Conservation (phyloP, 2,888 invertebrate species). For the Heliconius erato region DNA sequence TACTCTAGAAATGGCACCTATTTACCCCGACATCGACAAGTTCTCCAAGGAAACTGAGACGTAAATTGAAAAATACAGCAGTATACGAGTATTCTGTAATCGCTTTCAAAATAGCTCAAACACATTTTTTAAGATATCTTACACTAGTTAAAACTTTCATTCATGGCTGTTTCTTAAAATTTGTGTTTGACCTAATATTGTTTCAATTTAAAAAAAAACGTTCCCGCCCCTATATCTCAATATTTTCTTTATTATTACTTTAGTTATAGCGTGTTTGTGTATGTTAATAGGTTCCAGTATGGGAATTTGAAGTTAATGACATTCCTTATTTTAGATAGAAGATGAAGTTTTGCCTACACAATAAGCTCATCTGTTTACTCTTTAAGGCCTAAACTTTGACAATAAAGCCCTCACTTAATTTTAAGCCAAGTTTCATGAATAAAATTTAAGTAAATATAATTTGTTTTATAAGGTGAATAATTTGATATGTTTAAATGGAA, state of each 20-base stretch:
- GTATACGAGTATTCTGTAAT: conserved; percentile 31
- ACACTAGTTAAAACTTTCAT: conserved; percentile 37
- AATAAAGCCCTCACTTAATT: conserved; percentile 59
- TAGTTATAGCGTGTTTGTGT: conserved; percentile 21
- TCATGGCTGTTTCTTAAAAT: conserved; percentile 52
- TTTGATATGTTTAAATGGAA: conserved; percentile 51
- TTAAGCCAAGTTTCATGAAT: conserved; percentile 39
- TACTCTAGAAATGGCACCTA: conserved; percentile 94
- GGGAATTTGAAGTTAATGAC: conserved; percentile 62
- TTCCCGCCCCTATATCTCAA: conserved; percentile 23
- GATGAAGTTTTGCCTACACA: conserved; percentile 49
- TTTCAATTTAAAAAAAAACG: conserved; percentile 22
- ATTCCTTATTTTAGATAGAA: conserved; percentile 62
- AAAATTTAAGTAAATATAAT: conserved; percentile 52
- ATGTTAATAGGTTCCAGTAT: conserved; percentile 42
- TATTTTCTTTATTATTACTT: conserved; percentile 10
- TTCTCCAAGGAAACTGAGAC: conserved; percentile 94
- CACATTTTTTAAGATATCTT: conserved; percentile 53
- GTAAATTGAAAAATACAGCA: conserved; percentile 75
- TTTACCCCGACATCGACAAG: conserved; percentile 92
- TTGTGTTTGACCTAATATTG: conserved; percentile 52
- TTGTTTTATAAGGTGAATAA: conserved; percentile 51
- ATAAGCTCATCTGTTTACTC: conserved; percentile 57
- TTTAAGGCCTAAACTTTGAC: conserved; percentile 60
- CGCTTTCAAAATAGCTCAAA: conserved; percentile 47